A percentile compares a stretch with the other conserved stretches of the same genome.
Evolutionary conservation across 1,140 invertebrate genomes (phyloP).

Genomic region (Heliothis virescens): DNA sequence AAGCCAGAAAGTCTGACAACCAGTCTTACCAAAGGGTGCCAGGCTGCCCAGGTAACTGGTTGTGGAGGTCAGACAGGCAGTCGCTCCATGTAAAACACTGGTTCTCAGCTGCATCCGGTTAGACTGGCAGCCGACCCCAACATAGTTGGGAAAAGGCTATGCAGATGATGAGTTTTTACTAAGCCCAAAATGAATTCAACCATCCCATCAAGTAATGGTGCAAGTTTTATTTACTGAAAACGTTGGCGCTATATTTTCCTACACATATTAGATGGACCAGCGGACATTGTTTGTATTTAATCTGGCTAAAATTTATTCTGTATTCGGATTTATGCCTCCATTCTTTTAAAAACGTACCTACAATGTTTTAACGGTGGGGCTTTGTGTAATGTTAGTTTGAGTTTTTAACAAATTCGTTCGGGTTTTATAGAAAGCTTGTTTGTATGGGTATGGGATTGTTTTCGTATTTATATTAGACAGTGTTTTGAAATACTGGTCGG

Average conservation of each 20-base stretch:
- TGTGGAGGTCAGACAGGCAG: too few species aligned
- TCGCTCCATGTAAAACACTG: too few species aligned
- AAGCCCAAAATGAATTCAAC: background rate
- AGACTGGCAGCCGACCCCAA: too few species aligned
- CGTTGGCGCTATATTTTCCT: background rate
- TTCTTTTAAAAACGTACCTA: background rate
- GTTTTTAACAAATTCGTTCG: background rate
- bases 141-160: too few species aligned
- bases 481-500: background rate
- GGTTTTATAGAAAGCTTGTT: background rate
- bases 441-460: background rate
- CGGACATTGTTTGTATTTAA: conserved; percentile 20
- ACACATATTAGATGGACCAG: conserved; percentile 8
- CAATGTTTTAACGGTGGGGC: background rate
- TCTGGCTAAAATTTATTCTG: conserved; percentile 26
- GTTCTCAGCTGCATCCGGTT: too few species aligned
- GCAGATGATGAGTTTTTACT: too few species aligned
- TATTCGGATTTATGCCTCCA: conserved; percentile 4
- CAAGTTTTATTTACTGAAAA: conserved; percentile 3
- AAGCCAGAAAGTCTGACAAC: too few species aligned
- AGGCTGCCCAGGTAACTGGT: too few species aligned
- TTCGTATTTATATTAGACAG: background rate
- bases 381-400: background rate
- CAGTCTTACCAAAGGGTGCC: too few species aligned
- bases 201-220: conserved; percentile 20